Evolutionary conservation across 2,888 invertebrate species (phyloP), one percentile per base, ranked within the genome.

Genomic region (Hecatera dysodea): DNA sequence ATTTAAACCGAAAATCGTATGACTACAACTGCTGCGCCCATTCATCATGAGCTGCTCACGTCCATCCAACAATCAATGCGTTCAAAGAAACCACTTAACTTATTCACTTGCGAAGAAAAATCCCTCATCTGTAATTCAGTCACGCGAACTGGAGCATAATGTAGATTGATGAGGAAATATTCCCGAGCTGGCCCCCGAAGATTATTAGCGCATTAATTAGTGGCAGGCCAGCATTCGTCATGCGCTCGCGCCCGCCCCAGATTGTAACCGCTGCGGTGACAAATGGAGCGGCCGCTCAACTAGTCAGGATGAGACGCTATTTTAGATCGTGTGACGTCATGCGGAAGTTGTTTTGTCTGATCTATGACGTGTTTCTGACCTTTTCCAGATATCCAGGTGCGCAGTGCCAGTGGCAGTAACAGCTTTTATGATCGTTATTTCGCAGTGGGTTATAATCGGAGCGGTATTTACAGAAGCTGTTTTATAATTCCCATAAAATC

Each of bases 121-220:
- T 57, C 29, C 53, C 36, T 57, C 44, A 67, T 80, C 75, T 75
- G 29, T 59, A 63, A 59, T 63, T 67, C 65, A 63, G 71, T 65
- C 56, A 59, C 55, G 62, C 62, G 55, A 68, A 78, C 64, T 72
- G 50, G 57, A 53, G 27, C 64, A 76, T 84, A 79, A 79, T 62
- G 60, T 64, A 76, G 85, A 83, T 82, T 74, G 80, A 83, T 84
- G 80, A 76, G 39, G 55, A 67, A 57, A 68, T 74, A 79, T 62
- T 75, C 72, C 83, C 74, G 62, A 78, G 68, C 82, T 74, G 65
- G 77, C 73, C 60, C 57, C 68, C 67, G 50, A 70, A 74, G 80
- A 84, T 83, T 83, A 83, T 80, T 74, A 74, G 77, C 59, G 57
- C 83, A 85, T 83, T 84, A 83, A 83, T 83, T 83, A 83, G 85